Base-by-base conservation (phyloP, 2,797 vertebrate genomes). In the Cynopterus sphinx region DNA sequence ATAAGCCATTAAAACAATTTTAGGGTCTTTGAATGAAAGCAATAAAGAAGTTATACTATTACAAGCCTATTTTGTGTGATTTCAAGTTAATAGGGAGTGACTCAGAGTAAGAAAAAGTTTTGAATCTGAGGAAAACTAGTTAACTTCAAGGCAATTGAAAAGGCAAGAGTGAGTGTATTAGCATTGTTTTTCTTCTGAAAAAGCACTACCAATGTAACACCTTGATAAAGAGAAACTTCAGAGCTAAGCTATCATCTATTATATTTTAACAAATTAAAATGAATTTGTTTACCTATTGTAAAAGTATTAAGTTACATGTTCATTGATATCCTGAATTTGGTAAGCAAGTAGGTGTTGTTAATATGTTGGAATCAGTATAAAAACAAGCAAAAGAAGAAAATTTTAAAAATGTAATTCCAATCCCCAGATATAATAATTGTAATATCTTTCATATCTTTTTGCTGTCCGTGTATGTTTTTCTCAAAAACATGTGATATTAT, bases 1-100 rank as follows among this genome's bases (percentile, higher is more conserved):
- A 24, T 49, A 95, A 71, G 55, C 11, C 75, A 78, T 93, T 88
- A 83, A 95, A 97, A 90, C 41, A 86, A 84, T 90, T 68, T 68
- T 61, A 61, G 22, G 57, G 71, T 73, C 53, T 91, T 90, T 91
- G 87, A 84, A 87, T 92, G 70, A 89, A 91, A 86, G 36, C 67
- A 86, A 43, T 79, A 90, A 68, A 93, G 84, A 73, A 55, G 36
- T 92, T 78, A 55, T 16, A 75, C 39, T 93, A 93, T 75, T 74
- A 59, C 15, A 79, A 87, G 11, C 33, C 4, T 39, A 36, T 51
- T 91, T 96, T 85, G 24, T 93, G 43, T 81, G 74, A 94, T 87
- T 93, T 61, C 43, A 89, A 70, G 49, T 70, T 74, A 86, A 78
- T 90, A 19, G 87, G 87, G 83, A 94, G 31, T 79, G 77, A 77